Percentiles rank a stretch among this genome's conserved stretches.
Evolutionary conservation across 2,113 vertebrate species (phyloP).

Genomic region (Odontophorus gujanensis): DNA sequence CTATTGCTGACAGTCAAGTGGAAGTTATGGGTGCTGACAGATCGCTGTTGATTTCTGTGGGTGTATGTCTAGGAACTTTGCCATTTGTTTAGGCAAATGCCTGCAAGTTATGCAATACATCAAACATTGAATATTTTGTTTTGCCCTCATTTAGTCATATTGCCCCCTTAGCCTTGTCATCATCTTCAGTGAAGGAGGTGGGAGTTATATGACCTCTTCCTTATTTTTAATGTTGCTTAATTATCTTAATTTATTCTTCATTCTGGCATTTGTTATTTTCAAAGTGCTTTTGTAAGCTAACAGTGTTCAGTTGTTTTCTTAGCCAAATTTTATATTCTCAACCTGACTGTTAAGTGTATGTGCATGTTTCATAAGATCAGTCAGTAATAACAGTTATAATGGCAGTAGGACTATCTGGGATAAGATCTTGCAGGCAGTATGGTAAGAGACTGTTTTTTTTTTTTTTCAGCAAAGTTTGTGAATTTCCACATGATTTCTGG

Average conservation of each 20-base stretch:
- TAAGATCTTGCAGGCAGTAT: not conserved
- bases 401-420: not conserved
- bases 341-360: not conserved
- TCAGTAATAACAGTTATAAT: not conserved
- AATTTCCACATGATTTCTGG: not conserved
- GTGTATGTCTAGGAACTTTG: not conserved
- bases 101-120: not conserved
- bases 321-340: not conserved
- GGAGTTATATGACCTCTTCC: not conserved
- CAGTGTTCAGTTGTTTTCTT: not conserved
- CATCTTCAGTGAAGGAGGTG: not conserved
- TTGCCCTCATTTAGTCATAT: not conserved
- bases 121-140: not conserved
- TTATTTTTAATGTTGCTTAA: not conserved
- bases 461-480: not conserved
- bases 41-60: not conserved
- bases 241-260: not conserved
- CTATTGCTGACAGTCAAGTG: not conserved
- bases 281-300: not conserved
- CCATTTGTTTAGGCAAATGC: not conserved
- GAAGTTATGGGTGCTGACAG: not conserved
- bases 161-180: not conserved
- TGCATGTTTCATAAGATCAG: not conserved
- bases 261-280: not conserved
- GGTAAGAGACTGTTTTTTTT: not conserved